Base-by-base conservation (phyloP, 2,797 vertebrate genomes). In the Scolopax rusticola region DNA sequence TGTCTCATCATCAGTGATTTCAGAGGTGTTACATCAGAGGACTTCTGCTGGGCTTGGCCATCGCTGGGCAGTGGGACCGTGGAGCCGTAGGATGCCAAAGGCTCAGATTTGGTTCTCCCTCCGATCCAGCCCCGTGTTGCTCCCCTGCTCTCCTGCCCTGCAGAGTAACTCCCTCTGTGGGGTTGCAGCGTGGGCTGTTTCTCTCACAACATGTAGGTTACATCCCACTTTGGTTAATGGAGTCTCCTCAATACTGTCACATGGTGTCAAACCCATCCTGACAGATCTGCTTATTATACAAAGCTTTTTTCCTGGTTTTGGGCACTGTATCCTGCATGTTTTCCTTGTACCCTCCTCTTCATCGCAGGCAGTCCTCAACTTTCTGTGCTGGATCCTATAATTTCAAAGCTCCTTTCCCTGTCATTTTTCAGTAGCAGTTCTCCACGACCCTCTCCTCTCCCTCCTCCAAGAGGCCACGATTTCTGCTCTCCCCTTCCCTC, bases 241-340 rank as follows among this genome's bases (percentile, higher is more conserved):
- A 38, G 8, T 53, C 45, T 41, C 6, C 23, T 90, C 54, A 21
- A 0, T 27, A 7, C 6, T 56, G 18, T 43, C 87, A 38, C 38
- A 38, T 10, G 1, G 0, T 8, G 12, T 4, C 2, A 5, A 61
- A 40, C 64, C 47, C 8, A 1, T 71, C 3, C 0, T 10, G 13
- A 20, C 45, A 45, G 11, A 21, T 40, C 54, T 77, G 17, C 25
- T 25, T 33, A 2, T 51, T 67, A 23, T 33, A 20, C 18, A 4
- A 15, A 27, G 36, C 16, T 33, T 32, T n/a, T 28, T 41, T 59
- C 54, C 17, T 21, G 2, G 15, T 63, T 76, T 33, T 67, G 40
- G 36, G 19, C 30, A 12, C 9, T 40, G 40, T 45, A 19, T 19
- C 24, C n/a, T 17, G 8, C 28, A 0, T 25, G 13, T 28, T 45